phyloP scores from a whole-genome alignment of 2,797 vertebrate species.

The Thamnophis elegans region DNA sequence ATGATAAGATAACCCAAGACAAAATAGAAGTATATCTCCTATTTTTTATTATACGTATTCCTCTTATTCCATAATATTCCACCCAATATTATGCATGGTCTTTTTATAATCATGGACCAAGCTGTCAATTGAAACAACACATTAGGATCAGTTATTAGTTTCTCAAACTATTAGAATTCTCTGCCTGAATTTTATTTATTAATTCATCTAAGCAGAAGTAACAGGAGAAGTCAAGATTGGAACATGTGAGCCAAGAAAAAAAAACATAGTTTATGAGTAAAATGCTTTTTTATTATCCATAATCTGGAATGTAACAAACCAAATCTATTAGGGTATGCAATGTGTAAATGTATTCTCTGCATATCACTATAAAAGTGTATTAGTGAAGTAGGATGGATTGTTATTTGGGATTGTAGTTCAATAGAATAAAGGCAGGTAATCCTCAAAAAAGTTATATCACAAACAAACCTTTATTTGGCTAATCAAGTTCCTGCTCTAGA shows the following conservation, averaged over 20 bases:
- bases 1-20: slow-evolving; percentile 22
- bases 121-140: background rate
- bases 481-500: background rate
- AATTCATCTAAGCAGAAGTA: background rate
- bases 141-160: background rate
- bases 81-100: background rate
- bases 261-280: background rate
- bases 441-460: background rate
- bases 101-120: background rate
- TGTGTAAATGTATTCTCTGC: background rate
- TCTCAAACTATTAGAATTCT: background rate
- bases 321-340: background rate
- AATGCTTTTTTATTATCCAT: background rate
- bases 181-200: background rate
- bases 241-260: background rate
- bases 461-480: background rate
- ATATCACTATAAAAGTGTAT: background rate
- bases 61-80: background rate
- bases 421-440: background rate
- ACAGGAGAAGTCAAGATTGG: background rate
- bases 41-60: slow-evolving; percentile 27
- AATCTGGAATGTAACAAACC: background rate
- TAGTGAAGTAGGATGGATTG: background rate
- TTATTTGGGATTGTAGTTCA: background rate
- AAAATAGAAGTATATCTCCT: slow-evolving; percentile 7